These are phyloP conservation scores for Eulemur coronatus DNA, from an alignment of 2,797 vertebrate genomes.

Conservation along the genomic window DNA sequence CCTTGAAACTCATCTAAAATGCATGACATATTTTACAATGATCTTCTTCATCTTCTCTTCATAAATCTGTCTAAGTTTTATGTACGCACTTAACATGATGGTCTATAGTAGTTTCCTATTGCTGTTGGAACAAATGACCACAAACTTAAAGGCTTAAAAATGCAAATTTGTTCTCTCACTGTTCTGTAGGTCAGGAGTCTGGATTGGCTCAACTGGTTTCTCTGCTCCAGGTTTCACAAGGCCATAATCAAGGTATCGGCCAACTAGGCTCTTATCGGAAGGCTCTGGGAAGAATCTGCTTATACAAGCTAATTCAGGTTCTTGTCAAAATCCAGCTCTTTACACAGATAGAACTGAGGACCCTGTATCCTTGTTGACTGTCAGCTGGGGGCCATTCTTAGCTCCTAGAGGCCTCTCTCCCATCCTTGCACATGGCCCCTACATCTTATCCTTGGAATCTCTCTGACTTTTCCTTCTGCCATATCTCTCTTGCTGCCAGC, in stretches of 20 bases:
- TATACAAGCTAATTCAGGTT: background rate
- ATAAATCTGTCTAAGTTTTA: constrained; percentile 43
- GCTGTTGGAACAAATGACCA: constrained; percentile 1
- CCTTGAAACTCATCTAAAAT: constrained; percentile 35
- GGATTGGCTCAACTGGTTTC: constrained; percentile 22
- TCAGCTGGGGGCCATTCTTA: background rate
- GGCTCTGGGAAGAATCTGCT: constrained; percentile 7
- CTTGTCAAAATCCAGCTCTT: constrained; percentile 38
- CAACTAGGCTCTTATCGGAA: background rate
- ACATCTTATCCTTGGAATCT: background rate
- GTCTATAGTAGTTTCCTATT: constrained; percentile 23
- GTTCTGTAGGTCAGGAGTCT: constrained; percentile 25
- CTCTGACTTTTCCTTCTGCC: background rate
- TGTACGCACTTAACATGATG: background rate
- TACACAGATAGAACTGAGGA: background rate
- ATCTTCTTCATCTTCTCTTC: constrained; percentile 29
- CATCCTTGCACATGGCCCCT: background rate
- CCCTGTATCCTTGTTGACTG: background rate
- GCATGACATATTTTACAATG: constrained; percentile 39
- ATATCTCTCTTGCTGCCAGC: background rate
- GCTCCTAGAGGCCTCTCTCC: background rate
- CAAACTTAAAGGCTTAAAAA: background rate
- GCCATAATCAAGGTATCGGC: background rate
- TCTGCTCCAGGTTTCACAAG: constrained; percentile 38
- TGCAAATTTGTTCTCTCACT: constrained; percentile 17